These are phyloP conservation scores for Petaurus breviceps DNA, from an alignment of 2,113 vertebrate species.

Conservation along the genomic window DNA sequence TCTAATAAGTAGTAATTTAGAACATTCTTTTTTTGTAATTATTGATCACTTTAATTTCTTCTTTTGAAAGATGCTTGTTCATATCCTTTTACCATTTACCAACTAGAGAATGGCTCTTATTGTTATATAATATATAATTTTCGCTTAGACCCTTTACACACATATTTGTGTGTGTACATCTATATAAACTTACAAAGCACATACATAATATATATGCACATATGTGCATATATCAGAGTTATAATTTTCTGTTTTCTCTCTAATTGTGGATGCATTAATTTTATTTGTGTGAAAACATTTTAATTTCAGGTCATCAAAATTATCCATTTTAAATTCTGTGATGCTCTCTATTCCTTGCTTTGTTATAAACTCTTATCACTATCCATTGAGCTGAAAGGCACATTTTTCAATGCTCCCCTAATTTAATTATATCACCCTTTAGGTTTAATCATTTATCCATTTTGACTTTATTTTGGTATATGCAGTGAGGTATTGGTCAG, in stretches of 20 bases:
- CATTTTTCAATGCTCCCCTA: neutral
- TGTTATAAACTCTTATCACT: neutral
- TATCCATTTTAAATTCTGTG: neutral
- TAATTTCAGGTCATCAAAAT: neutral
- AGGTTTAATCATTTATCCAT: neutral
- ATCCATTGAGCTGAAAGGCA: neutral
- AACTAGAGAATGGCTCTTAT: neutral
- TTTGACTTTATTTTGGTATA: neutral
- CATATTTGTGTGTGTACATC: no score
- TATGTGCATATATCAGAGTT: neutral
- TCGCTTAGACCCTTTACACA: no score
- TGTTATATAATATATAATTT: neutral
- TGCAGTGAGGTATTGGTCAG: neutral
- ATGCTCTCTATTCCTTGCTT: neutral
- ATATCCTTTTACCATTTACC: neutral
- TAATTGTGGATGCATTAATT: neutral
- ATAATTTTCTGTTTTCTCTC: neutral
- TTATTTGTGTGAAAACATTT: neutral
- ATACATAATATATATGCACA: no score
- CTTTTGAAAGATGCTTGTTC: neutral
- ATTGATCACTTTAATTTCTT: neutral
- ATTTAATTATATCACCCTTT: neutral
- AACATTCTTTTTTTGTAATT: neutral
- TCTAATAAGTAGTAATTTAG: neutral
- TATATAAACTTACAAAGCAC: no score